phyloP scores from a whole-genome alignment of 2,113 vertebrate genomes.

The Oncorhynchus masou region DNA sequence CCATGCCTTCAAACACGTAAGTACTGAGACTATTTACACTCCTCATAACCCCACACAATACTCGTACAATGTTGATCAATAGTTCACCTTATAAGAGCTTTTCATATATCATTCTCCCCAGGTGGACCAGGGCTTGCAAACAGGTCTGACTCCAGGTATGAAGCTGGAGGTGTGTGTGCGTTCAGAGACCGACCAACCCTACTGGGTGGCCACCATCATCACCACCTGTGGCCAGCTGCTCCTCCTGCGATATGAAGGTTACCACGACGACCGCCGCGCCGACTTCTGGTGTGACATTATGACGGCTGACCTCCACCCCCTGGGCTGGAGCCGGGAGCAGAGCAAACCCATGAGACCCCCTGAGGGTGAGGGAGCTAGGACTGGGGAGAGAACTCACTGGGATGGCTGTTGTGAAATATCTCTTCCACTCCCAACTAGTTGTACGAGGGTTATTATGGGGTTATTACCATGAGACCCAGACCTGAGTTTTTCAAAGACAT shows the following conservation, averaged over 20 bases:
- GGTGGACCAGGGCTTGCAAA: slow-evolving; percentile 95
- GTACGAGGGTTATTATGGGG: too few relatives aligned
- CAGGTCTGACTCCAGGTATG: slow-evolving; percentile 94
- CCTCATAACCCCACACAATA: background rate
- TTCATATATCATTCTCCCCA: slow-evolving; percentile 40
- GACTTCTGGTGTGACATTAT: slow-evolving; percentile 98
- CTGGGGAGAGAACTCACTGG: background rate
- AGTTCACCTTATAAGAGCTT: too few relatives aligned
- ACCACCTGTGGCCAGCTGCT: slow-evolving; percentile 95
- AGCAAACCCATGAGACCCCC: slow-evolving; percentile 87
- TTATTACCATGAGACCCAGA: too few relatives aligned
- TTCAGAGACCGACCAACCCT: slow-evolving; percentile 80
- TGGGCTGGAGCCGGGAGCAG: slow-evolving; percentile 93
- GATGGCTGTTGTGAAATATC: background rate
- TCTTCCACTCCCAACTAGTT: background rate
- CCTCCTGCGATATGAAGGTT: slow-evolving; percentile 91
- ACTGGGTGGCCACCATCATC: slow-evolving; percentile 94
- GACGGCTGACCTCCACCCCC: slow-evolving; percentile 88
- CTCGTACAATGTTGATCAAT: background rate
- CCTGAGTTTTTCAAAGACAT: background rate
- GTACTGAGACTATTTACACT: slow-evolving; percentile 44
- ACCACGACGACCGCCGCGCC: slow-evolving; percentile 89
- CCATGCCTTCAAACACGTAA: slow-evolving; percentile 93
- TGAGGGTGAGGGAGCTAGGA: slow-evolving; percentile 79
- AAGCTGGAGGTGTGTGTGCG: slow-evolving; percentile 90